phyloP scores from a whole-genome alignment of 2,113 vertebrate species.

The Marcusenius ussheri region DNA sequence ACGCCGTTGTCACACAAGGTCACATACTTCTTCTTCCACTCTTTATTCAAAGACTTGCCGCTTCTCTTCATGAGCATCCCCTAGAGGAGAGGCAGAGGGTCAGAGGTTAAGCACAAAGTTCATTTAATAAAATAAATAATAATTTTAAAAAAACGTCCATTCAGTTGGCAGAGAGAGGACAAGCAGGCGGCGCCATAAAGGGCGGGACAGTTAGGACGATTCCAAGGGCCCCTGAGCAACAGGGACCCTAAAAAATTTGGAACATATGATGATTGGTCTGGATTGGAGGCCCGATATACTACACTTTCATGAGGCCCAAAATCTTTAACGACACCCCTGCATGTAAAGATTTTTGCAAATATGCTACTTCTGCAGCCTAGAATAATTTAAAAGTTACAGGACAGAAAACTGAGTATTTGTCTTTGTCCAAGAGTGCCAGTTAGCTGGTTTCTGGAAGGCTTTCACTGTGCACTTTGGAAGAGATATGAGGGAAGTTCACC shows the following conservation, averaged over 20 bases:
- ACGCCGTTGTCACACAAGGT: slow-evolving; percentile 89
- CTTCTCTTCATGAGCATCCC: slow-evolving; percentile 92
- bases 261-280: neutral
- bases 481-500: neutral
- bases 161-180: neutral
- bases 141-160: neutral
- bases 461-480: neutral
- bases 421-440: neutral
- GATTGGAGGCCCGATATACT: too few species aligned
- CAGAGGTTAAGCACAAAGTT: neutral
- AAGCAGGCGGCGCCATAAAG: neutral
- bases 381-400: neutral
- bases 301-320: neutral
- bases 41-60: slow-evolving; percentile 91
- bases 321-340: neutral
- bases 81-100: slow-evolving; percentile 43
- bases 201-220: too few species aligned
- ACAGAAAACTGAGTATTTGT: neutral
- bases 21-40: slow-evolving; percentile 99
- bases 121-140: neutral
- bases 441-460: neutral
- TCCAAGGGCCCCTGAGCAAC: too few species aligned
- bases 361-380: neutral
- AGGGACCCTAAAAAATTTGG: neutral
- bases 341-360: neutral